phyloP scores from a whole-genome alignment of 2,113 vertebrate genomes.

The Epinephelus lanceolatus region DNA sequence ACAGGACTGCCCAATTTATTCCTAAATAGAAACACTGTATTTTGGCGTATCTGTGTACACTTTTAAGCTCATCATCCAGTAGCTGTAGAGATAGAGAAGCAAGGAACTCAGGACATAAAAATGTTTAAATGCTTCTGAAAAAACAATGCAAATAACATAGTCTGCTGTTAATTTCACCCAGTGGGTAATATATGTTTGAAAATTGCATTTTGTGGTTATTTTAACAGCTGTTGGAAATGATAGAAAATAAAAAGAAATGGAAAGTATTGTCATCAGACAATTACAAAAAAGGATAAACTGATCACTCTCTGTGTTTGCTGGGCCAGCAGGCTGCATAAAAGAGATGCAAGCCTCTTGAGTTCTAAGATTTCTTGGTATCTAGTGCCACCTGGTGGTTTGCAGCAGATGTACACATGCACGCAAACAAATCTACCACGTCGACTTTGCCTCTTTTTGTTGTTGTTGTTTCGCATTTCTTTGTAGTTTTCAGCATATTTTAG shows the following conservation, averaged over 20 bases:
- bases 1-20: neutral
- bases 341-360: neutral
- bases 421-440: too few relatives aligned
- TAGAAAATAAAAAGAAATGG: neutral
- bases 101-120: neutral
- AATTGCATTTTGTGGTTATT: neutral
- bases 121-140: neutral
- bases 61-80: neutral
- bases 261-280: neutral
- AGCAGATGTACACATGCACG: neutral
- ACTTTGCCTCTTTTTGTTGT: too few relatives aligned
- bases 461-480: too few relatives aligned
- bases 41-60: neutral
- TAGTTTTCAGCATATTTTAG: too few relatives aligned
- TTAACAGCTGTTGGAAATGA: neutral
- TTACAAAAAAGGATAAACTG: neutral
- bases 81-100: neutral
- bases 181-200: neutral
- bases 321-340: slow-evolving; percentile 1
- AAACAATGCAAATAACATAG: neutral
- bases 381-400: slow-evolving; percentile 58
- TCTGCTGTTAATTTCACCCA: neutral
- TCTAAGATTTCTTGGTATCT: slow-evolving; percentile 29
- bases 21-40: slow-evolving; percentile 1
- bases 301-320: neutral